phyloP scores from a whole-genome alignment of 2,797 vertebrate species.

The Telmatherina bonti region DNA sequence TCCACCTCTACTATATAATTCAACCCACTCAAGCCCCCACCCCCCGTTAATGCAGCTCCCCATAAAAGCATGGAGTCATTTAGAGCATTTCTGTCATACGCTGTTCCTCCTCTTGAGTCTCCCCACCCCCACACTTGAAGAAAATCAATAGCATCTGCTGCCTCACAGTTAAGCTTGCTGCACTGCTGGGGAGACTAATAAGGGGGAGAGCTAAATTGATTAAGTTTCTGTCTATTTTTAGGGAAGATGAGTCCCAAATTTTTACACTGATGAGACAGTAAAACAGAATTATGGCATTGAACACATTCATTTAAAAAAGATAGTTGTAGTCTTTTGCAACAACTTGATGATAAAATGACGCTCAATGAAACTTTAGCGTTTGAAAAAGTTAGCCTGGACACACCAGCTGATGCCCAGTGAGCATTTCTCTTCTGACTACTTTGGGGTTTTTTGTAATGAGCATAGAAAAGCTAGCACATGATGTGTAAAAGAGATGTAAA shows the following conservation, averaged over 20 bases:
- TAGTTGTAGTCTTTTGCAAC: conserved; percentile 12
- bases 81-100: conserved; percentile 77
- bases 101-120: conserved; percentile 42
- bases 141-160: conserved; percentile 79
- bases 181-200: conserved; percentile 74
- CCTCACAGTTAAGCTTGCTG: conserved; percentile 66
- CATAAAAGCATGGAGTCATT: conserved; percentile 71
- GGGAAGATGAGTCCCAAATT: conserved; percentile 71
- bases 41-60: conserved; percentile 71
- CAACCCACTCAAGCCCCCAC: conserved; percentile 53
- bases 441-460: conserved; percentile 68
- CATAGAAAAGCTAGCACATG: conserved; percentile 69
- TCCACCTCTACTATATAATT: conserved; percentile 54
- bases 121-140: conserved; percentile 51
- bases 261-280: conserved; percentile 42
- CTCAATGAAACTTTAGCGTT: conserved; percentile 25
- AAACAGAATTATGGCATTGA: conserved; percentile 24
- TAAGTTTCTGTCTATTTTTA: conserved; percentile 78
- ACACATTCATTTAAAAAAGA: not conserved
- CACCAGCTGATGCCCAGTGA: conserved; percentile 30
- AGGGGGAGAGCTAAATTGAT: conserved; percentile 79
- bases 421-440: conserved; percentile 61
- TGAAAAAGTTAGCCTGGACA: conserved; percentile 46
- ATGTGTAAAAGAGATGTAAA: conserved; percentile 54
- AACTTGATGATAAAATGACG: conserved; percentile 31